Evolutionary conservation across 2,888 invertebrate genomes (phyloP), one percentile per base, ranked within the genome.

Genomic region (Odontomyia ornata): DNA sequence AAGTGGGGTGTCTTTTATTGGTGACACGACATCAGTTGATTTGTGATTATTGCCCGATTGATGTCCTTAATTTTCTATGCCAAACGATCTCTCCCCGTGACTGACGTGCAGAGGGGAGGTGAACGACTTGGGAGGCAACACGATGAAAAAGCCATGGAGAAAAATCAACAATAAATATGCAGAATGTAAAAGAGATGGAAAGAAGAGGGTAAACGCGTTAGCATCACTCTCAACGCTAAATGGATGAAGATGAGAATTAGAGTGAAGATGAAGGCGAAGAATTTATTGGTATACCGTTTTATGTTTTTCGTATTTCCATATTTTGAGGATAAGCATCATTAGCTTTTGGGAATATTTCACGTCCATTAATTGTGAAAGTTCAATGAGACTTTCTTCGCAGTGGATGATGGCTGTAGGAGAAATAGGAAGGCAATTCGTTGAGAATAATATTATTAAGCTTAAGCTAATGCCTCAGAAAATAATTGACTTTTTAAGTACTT

Each of bases 31-130:
- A 76, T 64, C 76, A 72, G 76, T 80, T 80, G 80, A 80, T 80
- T 80, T 79, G 79, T 77, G 80, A 80, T 80, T 80, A 80, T 80
- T 79, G 78, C 80, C 65, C 79, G 77, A 79, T 80, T 79, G 79
- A 80, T 80, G 79, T 78, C 65, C 77, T 80, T 80, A 77, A 79
- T 79, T 80, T 79, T 75, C 76, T 75, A 67, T 75, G 67, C 76
- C 46, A 64, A 60, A 47, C 64, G 30, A 56, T 47, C 65, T 64
- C 21, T 67, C 52, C 43, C 36, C 57, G 60, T 56, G 47, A 25
- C n/a, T 69, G 69, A 69, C 21, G 25, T 15, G 11, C 23, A 4
- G 21, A 30, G 36, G 36, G 73, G 25, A 36, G 27, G 57, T 15
- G 1, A 64, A 28, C 1, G n/a, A 64, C 15, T 36, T 47, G 23